A percentile compares a stretch with the other conserved stretches of the same genome.
These are phyloP conservation scores for Anagyrus pseudococci DNA, from an alignment of 2,888 invertebrate genomes.

Conservation along the genomic window DNA sequence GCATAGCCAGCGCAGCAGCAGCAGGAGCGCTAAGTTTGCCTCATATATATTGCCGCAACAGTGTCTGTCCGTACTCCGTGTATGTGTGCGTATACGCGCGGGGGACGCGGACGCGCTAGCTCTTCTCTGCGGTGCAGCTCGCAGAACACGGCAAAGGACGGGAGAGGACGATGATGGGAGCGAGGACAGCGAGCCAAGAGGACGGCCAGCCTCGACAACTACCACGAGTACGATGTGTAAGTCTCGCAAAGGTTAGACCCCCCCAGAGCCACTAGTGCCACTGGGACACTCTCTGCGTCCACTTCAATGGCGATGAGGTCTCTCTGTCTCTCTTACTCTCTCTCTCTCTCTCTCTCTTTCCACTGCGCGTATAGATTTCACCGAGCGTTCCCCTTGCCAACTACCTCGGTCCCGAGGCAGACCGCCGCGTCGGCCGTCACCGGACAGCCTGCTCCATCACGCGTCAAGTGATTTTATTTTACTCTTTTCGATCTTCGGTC, in stretches of 20 bases:
- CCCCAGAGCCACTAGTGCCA: background rate
- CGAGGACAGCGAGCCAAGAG: slow-evolving; percentile 1
- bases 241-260: no score
- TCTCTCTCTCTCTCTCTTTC: background rate
- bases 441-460: no score
- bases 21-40: no score
- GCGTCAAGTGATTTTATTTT: no score
- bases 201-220: no score
- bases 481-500: no score
- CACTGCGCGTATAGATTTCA: background rate
- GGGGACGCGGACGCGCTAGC: background rate
- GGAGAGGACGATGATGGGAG: background rate
- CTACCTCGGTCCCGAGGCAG: no score
- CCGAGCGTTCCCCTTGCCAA: no score
- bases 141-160: background rate
- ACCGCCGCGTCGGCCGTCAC: no score
- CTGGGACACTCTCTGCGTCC: background rate
- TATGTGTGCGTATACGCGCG: background rate
- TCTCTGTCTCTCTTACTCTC: background rate
- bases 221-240: no score
- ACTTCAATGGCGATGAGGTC: background rate
- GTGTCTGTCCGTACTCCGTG: background rate
- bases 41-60: no score
- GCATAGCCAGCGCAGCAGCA: no score
- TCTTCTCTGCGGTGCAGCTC: background rate